Conservation (phyloP, 2,797 vertebrate species). For the Cyprinodon diabolis region DNA sequence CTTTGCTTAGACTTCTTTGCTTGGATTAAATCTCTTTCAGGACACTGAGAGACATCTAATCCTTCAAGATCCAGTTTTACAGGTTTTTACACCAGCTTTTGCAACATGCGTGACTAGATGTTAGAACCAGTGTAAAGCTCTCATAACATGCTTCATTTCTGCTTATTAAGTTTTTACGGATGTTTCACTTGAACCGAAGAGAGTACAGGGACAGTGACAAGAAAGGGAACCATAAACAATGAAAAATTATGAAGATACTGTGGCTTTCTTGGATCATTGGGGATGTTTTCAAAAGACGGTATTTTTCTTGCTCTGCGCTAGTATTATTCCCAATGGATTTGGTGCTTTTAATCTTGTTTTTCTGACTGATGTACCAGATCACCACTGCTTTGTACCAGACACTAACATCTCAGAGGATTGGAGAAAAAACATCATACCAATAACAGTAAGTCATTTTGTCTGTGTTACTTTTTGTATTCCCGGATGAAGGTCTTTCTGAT, state of each 20-base stretch:
- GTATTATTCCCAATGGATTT: slow-evolving; percentile 86
- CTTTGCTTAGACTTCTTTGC: no score
- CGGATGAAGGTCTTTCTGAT: no score
- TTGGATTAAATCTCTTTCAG: no score
- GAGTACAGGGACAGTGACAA: not conserved
- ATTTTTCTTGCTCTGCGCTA: slow-evolving; percentile 86
- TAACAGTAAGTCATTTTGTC: slow-evolving; percentile 30
- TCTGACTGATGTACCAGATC: slow-evolving; percentile 76
- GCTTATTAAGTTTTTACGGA: no score
- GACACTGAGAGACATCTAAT: no score
- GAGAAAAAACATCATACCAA: slow-evolving; percentile 79
- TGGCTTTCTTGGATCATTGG: slow-evolving; percentile 82
- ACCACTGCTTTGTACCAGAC: slow-evolving; percentile 78
- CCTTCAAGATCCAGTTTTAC: no score
- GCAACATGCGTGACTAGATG: no score
- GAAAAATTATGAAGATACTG: slow-evolving; percentile 75
- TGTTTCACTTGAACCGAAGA: not conserved
- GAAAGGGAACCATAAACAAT: slow-evolving; percentile 10
- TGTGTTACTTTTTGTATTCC: no score
- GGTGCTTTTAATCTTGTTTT: slow-evolving; percentile 81
- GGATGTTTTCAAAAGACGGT: slow-evolving; percentile 82
- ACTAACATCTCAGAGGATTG: slow-evolving; percentile 84
- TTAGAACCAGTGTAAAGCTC: no score
- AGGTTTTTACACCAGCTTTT: no score
- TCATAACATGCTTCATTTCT: no score